These are phyloP conservation scores for Apis dorsata DNA, from an alignment of 1,140 invertebrate species.

Conservation along the genomic window DNA sequence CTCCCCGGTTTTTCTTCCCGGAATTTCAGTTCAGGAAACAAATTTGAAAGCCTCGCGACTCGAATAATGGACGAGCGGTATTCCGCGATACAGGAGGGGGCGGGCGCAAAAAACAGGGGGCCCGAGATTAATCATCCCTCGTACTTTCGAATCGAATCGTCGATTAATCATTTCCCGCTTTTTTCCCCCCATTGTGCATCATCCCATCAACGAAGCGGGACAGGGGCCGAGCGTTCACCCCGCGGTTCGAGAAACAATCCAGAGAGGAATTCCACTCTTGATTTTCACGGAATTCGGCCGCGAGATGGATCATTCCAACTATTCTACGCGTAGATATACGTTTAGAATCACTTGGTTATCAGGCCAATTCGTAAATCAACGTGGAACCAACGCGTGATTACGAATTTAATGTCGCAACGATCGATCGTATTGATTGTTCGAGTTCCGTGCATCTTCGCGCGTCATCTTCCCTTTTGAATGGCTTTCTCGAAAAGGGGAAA, in stretches of 20 bases:
- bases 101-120: background rate
- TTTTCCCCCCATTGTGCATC: background rate
- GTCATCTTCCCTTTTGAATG: no score
- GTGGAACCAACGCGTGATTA: background rate
- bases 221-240: background rate
- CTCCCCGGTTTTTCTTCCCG: background rate
- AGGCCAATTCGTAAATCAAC: conserved; percentile 6
- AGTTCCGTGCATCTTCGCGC: no score
- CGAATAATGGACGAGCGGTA: background rate
- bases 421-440: no score
- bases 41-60: background rate
- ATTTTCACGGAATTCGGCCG: background rate
- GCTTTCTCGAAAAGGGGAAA: no score
- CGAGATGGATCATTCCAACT: conserved; percentile 18
- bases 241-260: conserved; percentile 1
- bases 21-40: background rate
- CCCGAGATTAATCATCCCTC: conserved; percentile 5
- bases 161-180: conserved; percentile 12
- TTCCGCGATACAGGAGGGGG: background rate
- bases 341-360: background rate
- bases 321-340: background rate
- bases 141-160: background rate
- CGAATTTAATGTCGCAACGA: background rate
- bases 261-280: background rate
- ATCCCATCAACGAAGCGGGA: background rate